Evolutionary conservation across 2,797 vertebrate genomes (phyloP).

Genomic region (Sebastes trivittatus): DNA sequence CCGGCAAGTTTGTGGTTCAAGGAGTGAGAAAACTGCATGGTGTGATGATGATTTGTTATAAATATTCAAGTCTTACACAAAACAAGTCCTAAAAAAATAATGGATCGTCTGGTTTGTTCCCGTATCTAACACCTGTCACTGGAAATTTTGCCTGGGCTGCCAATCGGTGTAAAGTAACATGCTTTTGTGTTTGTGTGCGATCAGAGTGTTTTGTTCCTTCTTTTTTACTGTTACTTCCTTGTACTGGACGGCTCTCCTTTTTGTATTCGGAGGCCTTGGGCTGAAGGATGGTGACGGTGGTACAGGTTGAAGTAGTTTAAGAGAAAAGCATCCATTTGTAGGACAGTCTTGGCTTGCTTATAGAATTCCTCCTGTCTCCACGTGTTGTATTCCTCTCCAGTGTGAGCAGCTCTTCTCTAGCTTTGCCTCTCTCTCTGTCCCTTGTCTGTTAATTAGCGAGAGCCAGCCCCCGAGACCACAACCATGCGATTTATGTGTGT

Average conservation of each 20-base stretch:
- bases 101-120: conserved; percentile 40
- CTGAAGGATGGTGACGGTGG: conserved; percentile 61
- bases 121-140: conserved; percentile 52
- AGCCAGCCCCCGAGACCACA: conserved; percentile 61
- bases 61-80: conserved; percentile 38
- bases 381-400: conserved; percentile 2
- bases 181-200: conserved; percentile 35
- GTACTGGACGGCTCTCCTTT: conserved; percentile 37
- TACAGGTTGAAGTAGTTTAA: conserved; percentile 49
- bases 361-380: conserved; percentile 27
- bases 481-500: conserved; percentile 71
- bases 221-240: conserved; percentile 30
- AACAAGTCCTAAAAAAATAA: conserved; percentile 32
- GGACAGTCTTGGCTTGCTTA: conserved; percentile 42
- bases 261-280: conserved; percentile 39
- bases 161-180: conserved; percentile 4
- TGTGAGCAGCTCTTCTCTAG: conserved; percentile 37
- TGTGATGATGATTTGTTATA: conserved; percentile 48
- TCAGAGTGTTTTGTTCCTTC: conserved; percentile 11
- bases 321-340: conserved; percentile 7
- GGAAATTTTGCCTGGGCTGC: conserved; percentile 31
- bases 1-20: conserved; percentile 16
- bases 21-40: conserved; percentile 53
- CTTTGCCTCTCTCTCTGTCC: conserved; percentile 53
- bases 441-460: conserved; percentile 70